Percentiles rank a stretch among this genome's conserved stretches.
These are phyloP conservation scores for Rhingia campestris DNA, from an alignment of 2,888 invertebrate species.

Conservation along the genomic window DNA sequence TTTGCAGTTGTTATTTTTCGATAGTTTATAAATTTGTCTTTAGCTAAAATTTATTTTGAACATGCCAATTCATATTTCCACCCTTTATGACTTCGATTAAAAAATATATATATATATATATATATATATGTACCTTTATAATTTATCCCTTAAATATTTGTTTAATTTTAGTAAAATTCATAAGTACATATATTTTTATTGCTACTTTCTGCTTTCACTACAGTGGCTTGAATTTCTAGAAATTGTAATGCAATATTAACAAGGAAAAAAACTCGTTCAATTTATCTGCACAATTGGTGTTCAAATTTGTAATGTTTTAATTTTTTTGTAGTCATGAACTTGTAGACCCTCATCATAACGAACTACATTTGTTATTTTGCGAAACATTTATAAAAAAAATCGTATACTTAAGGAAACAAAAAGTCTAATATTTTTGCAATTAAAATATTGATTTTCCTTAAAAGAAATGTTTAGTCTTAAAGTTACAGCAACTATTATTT, in stretches of 20 bases:
- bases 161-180: conserved; percentile 23
- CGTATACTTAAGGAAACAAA: no score
- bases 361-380: no score
- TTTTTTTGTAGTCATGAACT: no score
- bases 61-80: conserved; percentile 24
- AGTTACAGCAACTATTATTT: no score
- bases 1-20: conserved; percentile 37
- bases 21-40: conserved; percentile 50
- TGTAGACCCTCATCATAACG: no score
- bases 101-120: neutral
- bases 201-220: conserved; percentile 51
- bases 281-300: conserved; percentile 4
- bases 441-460: no score
- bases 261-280: neutral
- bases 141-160: conserved; percentile 14
- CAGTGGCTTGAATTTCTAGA: conserved; percentile 9
- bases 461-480: no score
- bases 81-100: conserved; percentile 10
- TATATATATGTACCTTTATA: conserved; percentile 6
- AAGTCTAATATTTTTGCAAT: no score
- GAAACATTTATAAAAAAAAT: no score
- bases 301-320: neutral
- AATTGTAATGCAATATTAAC: conserved; percentile 2
- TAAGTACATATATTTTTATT: conserved; percentile 12
- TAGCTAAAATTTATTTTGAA: conserved; percentile 48